A percentile compares a stretch with the other conserved stretches of the same genome.
Conservation (phyloP, 2,888 invertebrate genomes). For the Herminia tarsipennalis region DNA sequence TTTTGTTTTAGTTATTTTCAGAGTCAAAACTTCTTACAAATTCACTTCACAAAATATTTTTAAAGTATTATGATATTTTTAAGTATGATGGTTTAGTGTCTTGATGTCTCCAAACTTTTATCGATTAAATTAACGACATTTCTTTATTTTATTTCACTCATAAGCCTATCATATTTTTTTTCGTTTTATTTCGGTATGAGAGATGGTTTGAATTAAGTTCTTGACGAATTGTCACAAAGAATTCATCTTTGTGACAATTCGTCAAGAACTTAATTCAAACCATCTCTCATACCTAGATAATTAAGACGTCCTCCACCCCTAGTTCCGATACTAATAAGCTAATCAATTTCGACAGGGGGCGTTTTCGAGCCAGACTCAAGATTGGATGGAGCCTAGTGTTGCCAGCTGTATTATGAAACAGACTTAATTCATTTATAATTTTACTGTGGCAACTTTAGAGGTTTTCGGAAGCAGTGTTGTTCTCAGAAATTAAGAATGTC, state of each 20-base stretch:
- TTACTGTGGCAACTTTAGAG: too few species aligned
- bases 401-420: constrained; percentile 16
- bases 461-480: too few species aligned
- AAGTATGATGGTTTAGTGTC: too few species aligned
- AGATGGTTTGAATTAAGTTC: neutral
- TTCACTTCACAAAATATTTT: too few species aligned
- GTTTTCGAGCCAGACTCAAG: constrained; percentile 32
- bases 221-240: neutral
- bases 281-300: constrained; percentile 28
- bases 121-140: too few species aligned
- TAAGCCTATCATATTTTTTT: too few species aligned
- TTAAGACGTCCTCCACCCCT: constrained; percentile 39
- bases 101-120: too few species aligned
- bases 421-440: constrained; percentile 19
- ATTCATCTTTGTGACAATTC: neutral
- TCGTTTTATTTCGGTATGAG: constrained; percentile 34
- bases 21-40: too few species aligned
- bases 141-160: too few species aligned
- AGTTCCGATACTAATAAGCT: constrained; percentile 58
- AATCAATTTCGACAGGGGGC: constrained; percentile 54
- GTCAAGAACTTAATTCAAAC: neutral
- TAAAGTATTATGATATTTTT: too few species aligned
- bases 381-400: constrained; percentile 37
- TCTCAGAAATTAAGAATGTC: too few species aligned
- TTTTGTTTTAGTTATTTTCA: too few species aligned